Conservation (phyloP, 2,888 invertebrate genomes). For the Drosophila seclusa region DNA sequence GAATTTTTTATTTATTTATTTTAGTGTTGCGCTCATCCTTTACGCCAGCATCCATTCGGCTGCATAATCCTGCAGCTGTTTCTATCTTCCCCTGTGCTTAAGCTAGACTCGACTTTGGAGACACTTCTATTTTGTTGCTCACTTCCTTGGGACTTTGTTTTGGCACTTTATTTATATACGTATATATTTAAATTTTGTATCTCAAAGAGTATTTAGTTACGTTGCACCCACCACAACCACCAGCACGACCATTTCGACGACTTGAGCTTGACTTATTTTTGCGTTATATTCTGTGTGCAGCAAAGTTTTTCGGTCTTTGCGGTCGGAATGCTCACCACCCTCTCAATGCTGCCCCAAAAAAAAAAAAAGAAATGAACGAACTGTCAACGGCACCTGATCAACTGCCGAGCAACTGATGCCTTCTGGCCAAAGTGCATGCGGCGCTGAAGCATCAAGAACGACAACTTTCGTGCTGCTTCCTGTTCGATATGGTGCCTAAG, state of each 20-base stretch:
- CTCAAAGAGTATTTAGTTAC: constrained; percentile 80
- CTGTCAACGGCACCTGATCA: constrained; percentile 76
- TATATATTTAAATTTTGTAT: constrained; percentile 68
- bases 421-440: constrained; percentile 56
- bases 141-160: constrained; percentile 71
- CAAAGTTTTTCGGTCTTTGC: constrained; percentile 60
- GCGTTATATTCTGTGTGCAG: constrained; percentile 45
- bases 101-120: constrained; percentile 45
- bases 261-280: constrained; percentile 68
- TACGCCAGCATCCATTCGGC: constrained; percentile 23
- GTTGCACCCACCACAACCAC: constrained; percentile 8
- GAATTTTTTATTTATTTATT: constrained; percentile 80
- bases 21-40: constrained; percentile 61
- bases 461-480: constrained; percentile 50
- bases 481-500: constrained; percentile 48
- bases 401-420: constrained; percentile 47
- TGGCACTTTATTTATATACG: constrained; percentile 77
- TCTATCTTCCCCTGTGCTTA: constrained; percentile 23
- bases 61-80: constrained; percentile 62
- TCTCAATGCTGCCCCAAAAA: neutral
- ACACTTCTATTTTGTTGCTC: constrained; percentile 44
- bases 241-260: constrained; percentile 33
- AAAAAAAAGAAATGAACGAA: constrained; percentile 34
- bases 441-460: constrained; percentile 47
- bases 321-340: constrained; percentile 25